These are phyloP conservation scores for Choristoneura fumiferana DNA, from an alignment of 1,140 invertebrate genomes.

Conservation along the genomic window DNA sequence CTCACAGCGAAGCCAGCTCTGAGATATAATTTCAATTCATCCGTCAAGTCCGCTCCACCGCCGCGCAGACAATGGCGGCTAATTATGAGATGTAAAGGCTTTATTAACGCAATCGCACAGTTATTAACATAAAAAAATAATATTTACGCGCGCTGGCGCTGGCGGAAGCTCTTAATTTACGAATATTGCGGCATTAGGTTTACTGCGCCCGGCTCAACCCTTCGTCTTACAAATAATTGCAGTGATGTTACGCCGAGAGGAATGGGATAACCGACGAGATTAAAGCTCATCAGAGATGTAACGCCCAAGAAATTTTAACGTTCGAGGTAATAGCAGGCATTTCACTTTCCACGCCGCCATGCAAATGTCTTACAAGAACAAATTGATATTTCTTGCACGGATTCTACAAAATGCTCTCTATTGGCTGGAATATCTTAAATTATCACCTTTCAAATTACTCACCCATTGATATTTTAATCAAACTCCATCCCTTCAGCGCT, in stretches of 20 bases:
- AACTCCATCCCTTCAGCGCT: slow-evolving; percentile 42
- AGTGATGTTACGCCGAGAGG: slow-evolving; percentile 61
- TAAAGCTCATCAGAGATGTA: slow-evolving; percentile 63
- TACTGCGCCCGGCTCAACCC: slow-evolving; percentile 56
- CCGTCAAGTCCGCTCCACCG: slow-evolving; percentile 41
- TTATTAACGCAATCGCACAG: slow-evolving; percentile 74
- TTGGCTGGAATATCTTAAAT: slow-evolving; percentile 41
- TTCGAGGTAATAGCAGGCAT: slow-evolving; percentile 44
- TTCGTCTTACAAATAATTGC: slow-evolving; percentile 73
- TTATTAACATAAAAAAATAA: slow-evolving; percentile 79
- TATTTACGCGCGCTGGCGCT: slow-evolving; percentile 62
- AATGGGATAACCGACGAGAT: slow-evolving; percentile 68
- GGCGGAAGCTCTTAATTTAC: slow-evolving; percentile 66
- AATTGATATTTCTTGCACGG: slow-evolving; percentile 41
- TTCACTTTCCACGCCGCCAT: slow-evolving; percentile 27
- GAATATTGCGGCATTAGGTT: slow-evolving; percentile 72
- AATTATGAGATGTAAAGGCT: slow-evolving; percentile 76
- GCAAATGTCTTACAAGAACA: slow-evolving; percentile 13
- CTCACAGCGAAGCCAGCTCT: slow-evolving; percentile 26
- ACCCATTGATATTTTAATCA: slow-evolving; percentile 74
- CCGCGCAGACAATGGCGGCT: slow-evolving; percentile 67
- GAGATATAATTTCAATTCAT: slow-evolving; percentile 56
- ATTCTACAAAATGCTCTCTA: slow-evolving; percentile 20
- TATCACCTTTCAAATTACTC: slow-evolving; percentile 48
- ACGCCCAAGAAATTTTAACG: slow-evolving; percentile 54